Evolutionary conservation across 2,113 vertebrate species (phyloP), one percentile per base, ranked within the genome.

Genomic region (Mormyrus iriodes): DNA sequence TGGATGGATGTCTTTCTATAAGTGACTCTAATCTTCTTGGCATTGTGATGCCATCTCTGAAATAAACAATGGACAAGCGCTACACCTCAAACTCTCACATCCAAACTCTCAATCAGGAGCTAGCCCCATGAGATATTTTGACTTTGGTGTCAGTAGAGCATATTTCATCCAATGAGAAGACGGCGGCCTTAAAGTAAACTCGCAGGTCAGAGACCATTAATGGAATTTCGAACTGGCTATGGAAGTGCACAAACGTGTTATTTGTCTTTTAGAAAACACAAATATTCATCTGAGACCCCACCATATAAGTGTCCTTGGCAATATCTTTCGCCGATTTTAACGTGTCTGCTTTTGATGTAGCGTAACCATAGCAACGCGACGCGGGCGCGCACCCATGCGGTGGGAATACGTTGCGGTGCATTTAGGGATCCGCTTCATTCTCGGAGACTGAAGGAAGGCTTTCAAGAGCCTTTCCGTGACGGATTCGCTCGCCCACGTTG

Each of bases 11-110:
- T 65, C 6, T 39, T 15, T 44, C 44, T 2, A 42, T 31, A 12
- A 31, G 82, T 12, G 17, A 42, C 27, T 51, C 21, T 31, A 17
- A 73, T 27, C n/a, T 7, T 17, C 39, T 35, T 19, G 76, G 89
- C 58, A 82, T 51, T 39, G 27, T 27, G 24, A 90, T 46, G 21
- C 58, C 89, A 61, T 24, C 51, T 87, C 88, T 31, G 55, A 84
- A 46, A 42, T 82, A 76, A 88, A 58, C 42, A 58, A 89, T 49
- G 53, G 83, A 48, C 53, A 58, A 27, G 58, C 12, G 9, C 39
- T 42, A 48, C 53, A 69, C 55, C 24, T 31, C 13, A 19, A 55
- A 46, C 58, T 85, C 19, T 84, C 82, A 46, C 2, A 19, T 85
- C 61, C 79, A 61, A n/a, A 61, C 55, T 61, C 55, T 61, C 55